These are phyloP conservation scores for Drosophila bunnanda DNA, from an alignment of 2,888 invertebrate species.

Conservation along the genomic window DNA sequence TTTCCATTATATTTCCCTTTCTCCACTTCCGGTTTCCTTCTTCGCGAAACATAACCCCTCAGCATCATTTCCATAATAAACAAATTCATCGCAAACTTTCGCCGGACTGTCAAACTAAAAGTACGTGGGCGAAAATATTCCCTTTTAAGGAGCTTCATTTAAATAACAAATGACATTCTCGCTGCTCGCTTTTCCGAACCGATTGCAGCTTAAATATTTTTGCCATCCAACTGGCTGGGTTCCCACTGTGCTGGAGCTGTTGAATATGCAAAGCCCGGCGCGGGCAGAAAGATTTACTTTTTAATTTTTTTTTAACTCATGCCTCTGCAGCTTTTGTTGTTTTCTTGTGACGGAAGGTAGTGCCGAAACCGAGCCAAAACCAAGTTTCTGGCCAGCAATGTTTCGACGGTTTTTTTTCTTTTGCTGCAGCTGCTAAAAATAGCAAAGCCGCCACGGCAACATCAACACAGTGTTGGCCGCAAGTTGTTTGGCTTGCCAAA, in stretches of 20 bases:
- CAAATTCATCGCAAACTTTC: constrained; percentile 18
- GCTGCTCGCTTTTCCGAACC: constrained; percentile 12
- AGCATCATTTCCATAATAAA: constrained; percentile 24
- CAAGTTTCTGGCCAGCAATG: constrained; percentile 48
- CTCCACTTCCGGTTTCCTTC: not conserved
- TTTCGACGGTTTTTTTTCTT: constrained; percentile 56
- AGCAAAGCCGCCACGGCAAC: constrained; percentile 51
- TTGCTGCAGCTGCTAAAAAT: constrained; percentile 67
- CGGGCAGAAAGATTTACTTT: constrained; percentile 38
- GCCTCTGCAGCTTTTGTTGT: not conserved
- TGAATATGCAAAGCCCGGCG: constrained; percentile 52
- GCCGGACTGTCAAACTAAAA: constrained; percentile 22
- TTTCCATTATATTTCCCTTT: not conserved
- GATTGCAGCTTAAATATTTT: constrained; percentile 30
- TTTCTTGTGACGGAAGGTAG: constrained; percentile 64
- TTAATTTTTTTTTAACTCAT: constrained; percentile 24
- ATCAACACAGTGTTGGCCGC: constrained; percentile 62
- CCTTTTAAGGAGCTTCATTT: constrained; percentile 36
- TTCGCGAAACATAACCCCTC: not conserved
- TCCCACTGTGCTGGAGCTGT: constrained; percentile 42
- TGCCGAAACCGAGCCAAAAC: constrained; percentile 27
- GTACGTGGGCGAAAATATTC: constrained; percentile 4
- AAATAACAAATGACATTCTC: constrained; percentile 30
- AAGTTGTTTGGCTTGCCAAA: constrained; percentile 70
- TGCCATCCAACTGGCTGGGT: constrained; percentile 43